These are phyloP conservation scores for Meloidogyne exigua DNA, from an alignment of 1,140 invertebrate species.

Conservation along the genomic window DNA sequence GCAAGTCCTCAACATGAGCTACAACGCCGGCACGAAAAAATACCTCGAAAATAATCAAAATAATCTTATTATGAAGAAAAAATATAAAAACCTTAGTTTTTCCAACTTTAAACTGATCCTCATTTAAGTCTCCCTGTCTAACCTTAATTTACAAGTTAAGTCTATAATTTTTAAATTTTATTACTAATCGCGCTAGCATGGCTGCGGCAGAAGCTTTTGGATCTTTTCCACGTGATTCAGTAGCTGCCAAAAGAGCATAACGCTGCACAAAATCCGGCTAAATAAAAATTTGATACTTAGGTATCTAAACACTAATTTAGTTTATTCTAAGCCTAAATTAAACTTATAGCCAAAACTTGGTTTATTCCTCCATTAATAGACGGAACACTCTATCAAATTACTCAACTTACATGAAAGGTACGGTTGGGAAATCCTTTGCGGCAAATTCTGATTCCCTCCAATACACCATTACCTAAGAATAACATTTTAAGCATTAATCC, in stretches of 20 bases:
- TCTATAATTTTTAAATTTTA: constrained; percentile 67
- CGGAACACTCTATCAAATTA: constrained; percentile 77
- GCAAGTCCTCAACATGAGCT: constrained; percentile 99
- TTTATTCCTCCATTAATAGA: no score
- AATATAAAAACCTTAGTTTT: constrained; percentile 65
- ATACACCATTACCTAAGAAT: constrained; percentile 70
- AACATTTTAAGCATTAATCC: neutral
- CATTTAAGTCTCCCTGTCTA: constrained; percentile 27
- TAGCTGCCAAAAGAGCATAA: constrained; percentile 70
- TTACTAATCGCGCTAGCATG: constrained; percentile 72
- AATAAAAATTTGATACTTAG: neutral
- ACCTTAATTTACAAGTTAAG: no score
- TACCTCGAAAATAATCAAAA: constrained; percentile 70
- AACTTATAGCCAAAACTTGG: no score
- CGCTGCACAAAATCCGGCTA: constrained; percentile 66
- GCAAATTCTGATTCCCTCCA: constrained; percentile 99
- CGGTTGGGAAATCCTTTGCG: constrained; percentile 99
- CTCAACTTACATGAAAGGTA: constrained; percentile 85
- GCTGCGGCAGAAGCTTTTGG: constrained; percentile 45
- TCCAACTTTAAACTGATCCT: constrained; percentile 60
- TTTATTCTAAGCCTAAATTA: no score
- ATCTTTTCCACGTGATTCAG: constrained; percentile 53
- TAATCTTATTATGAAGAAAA: constrained; percentile 71
- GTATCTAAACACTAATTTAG: no score
- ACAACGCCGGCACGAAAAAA: constrained; percentile 99